Conservation (phyloP, 2,113 vertebrate genomes). For the Rhabdornis inornatus region DNA sequence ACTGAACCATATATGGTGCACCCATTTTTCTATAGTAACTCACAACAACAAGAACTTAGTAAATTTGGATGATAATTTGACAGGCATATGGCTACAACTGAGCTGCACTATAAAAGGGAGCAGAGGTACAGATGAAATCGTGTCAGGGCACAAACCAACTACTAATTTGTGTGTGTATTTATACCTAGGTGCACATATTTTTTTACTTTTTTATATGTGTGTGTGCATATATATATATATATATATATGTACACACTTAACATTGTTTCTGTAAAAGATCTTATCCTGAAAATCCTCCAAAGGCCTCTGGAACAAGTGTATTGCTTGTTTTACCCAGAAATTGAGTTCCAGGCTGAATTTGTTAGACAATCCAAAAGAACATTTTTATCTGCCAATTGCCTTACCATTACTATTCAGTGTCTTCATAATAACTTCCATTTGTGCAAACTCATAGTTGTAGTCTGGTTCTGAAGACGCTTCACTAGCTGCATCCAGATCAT, state of each 20-base stretch:
- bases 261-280: background rate
- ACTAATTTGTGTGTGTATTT: background rate
- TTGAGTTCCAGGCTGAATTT: background rate
- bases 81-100: background rate
- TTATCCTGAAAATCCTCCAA: background rate
- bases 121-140: background rate
- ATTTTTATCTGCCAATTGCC: background rate
- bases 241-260: background rate
- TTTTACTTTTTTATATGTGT: background rate
- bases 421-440: conserved; percentile 99
- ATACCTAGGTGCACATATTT: background rate
- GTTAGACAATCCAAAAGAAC: background rate
- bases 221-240: too few species aligned
- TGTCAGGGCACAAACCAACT: background rate
- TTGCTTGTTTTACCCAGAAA: background rate
- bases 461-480: conserved; percentile 98
- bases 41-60: background rate
- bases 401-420: conserved; percentile 93
- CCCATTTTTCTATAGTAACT: background rate
- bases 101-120: background rate
- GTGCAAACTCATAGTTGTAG: conserved; percentile 97
- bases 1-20: background rate
- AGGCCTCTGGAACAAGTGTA: background rate
- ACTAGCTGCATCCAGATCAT: conserved; percentile 90
- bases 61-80: background rate